Conservation (phyloP, 1,140 invertebrate species). For the Temnothorax curvispinosus region DNA sequence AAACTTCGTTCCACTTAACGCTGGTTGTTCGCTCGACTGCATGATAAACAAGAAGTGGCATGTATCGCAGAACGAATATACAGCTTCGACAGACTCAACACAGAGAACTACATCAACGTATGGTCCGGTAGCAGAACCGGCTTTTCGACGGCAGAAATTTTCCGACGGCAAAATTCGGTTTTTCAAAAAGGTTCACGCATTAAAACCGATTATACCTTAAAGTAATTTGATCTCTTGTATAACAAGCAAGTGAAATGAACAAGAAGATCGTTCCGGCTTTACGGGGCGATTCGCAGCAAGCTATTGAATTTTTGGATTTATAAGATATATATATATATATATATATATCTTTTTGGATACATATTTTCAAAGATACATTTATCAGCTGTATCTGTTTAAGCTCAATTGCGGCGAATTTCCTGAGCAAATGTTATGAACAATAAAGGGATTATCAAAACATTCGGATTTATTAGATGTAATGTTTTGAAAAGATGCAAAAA, state of each 20-base stretch:
- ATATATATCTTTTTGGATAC: too few species aligned
- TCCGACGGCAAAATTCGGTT: neutral
- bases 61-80: conserved; percentile 38
- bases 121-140: neutral
- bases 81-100: conserved; percentile 9
- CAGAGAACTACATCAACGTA: conserved; percentile 25
- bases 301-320: too few species aligned
- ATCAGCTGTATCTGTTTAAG: neutral
- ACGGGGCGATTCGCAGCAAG: neutral
- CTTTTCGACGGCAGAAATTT: conserved; percentile 17
- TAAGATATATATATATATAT: too few species aligned
- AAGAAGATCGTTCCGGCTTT: neutral
- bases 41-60: conserved; percentile 31
- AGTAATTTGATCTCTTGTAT: neutral
- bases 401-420: neutral
- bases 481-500: too few species aligned
- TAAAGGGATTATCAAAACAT: too few species aligned
- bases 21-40: conserved; percentile 2
- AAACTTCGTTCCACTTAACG: conserved; percentile 8
- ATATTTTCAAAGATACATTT: neutral
- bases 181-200: neutral
- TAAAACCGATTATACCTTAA: neutral
- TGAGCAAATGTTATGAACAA: neutral
- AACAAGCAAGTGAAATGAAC: neutral
- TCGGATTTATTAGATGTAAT: too few species aligned